Evolutionary conservation across 2,113 vertebrate species (phyloP).

Genomic region (Chamaetylas fuelleborni): DNA sequence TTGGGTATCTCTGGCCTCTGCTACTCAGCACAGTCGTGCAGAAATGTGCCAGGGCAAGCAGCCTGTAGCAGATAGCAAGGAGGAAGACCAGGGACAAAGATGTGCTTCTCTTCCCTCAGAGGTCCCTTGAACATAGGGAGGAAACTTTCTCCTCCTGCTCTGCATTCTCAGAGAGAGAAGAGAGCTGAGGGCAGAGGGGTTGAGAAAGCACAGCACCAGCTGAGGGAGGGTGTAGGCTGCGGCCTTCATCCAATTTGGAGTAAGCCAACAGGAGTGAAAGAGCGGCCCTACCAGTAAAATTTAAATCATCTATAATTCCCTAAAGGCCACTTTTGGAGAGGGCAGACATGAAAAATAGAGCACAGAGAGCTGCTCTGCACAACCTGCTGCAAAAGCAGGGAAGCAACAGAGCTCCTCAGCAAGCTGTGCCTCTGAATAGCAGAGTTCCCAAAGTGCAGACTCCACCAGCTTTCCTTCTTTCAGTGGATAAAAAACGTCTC

Average conservation of each 20-base stretch:
- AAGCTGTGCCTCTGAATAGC: not conserved
- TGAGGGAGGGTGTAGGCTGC: rapidly evolving
- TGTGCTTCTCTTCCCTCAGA: not conserved
- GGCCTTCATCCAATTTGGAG: not conserved
- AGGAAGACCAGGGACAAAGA: not conserved
- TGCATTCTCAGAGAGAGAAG: not conserved
- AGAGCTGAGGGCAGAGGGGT: rapidly evolving
- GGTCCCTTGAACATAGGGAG: not conserved
- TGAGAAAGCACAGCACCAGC: not conserved
- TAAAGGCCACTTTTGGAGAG: not conserved
- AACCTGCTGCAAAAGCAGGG: not conserved
- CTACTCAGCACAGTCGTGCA: rapidly evolving
- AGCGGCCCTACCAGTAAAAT: not conserved
- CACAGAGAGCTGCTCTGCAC: not conserved
- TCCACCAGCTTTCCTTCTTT: not conserved
- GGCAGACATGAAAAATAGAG: not conserved
- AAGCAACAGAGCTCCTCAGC: not conserved
- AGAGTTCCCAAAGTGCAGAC: not conserved
- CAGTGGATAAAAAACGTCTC: not conserved
- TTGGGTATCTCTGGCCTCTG: not conserved
- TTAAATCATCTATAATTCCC: not conserved
- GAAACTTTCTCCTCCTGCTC: not conserved
- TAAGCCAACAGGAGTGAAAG: not conserved
- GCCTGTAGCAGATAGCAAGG: not conserved
- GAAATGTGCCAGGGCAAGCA: not conserved